Percentiles rank a stretch among this genome's conserved stretches.
phyloP scores from a whole-genome alignment of 1,140 invertebrate species.

The Teleopsis dalmanni region DNA sequence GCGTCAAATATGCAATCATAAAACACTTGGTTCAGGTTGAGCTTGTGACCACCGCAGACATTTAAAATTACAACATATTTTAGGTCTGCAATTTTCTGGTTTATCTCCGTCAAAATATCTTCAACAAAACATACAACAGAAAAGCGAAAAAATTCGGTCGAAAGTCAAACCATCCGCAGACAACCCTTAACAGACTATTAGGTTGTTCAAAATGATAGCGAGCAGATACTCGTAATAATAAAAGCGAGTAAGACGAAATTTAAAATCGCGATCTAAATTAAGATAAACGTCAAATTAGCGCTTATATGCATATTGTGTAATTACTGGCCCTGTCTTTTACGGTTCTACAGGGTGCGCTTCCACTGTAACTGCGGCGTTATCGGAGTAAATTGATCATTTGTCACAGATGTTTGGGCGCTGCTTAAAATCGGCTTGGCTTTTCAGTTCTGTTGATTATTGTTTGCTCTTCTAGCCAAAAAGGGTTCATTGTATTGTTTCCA shows the following conservation, averaged over 20 bases:
- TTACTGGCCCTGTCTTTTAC: too few species aligned
- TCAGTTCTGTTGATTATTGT: background rate
- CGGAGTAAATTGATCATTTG: constrained; percentile 16
- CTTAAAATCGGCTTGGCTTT: constrained; percentile 1
- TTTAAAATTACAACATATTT: constrained; percentile 15
- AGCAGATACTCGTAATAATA: background rate
- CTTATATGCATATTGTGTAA: too few species aligned
- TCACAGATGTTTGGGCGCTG: constrained; percentile 17
- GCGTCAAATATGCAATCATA: constrained; percentile 13
- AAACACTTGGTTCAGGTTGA: background rate
- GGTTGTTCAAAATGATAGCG: background rate
- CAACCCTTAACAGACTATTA: constrained; percentile 7
- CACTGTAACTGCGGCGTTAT: constrained; percentile 9
- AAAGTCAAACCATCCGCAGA: constrained; percentile 1
- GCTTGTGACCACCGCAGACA: too few species aligned
- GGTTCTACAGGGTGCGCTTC: background rate
- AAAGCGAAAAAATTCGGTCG: background rate
- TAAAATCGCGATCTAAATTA: constrained; percentile 13
- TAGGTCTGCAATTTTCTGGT: constrained; percentile 11
- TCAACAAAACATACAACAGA: background rate
- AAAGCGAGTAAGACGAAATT: background rate
- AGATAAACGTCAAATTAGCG: constrained; percentile 19
- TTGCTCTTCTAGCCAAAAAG: too few species aligned
- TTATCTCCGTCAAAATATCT: constrained; percentile 4
- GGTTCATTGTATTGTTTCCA: too few species aligned